Percentiles rank a stretch among this genome's conserved stretches.
Evolutionary conservation across 2,888 invertebrate genomes (phyloP).

Genomic region (Strigamia crassipes): DNA sequence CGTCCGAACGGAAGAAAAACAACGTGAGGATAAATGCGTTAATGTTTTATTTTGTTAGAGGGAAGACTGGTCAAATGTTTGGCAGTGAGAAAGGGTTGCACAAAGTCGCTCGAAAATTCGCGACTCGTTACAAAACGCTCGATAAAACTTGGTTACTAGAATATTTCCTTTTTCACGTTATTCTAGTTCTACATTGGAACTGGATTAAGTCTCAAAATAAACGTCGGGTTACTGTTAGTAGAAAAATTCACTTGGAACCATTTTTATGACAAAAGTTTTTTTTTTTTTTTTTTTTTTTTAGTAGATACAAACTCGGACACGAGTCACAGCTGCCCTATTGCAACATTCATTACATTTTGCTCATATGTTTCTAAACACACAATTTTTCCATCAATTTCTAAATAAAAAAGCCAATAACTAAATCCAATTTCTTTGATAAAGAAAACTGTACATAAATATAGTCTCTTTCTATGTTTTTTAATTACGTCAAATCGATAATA

Average conservation of each 20-base stretch:
- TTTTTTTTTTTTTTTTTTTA: no score
- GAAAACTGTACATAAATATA: slow-evolving; percentile 37
- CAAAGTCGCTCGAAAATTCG: background rate
- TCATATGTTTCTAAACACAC: background rate
- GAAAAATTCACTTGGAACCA: background rate
- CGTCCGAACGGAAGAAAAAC: background rate
- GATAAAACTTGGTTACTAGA: slow-evolving; percentile 7
- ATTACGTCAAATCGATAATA: slow-evolving; percentile 33
- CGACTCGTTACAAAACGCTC: background rate
- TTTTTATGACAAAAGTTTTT: background rate
- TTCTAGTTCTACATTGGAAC: background rate
- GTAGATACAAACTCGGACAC: no score
- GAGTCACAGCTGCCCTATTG: slow-evolving; percentile 25
- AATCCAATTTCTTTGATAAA: background rate
- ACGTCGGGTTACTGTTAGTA: background rate
- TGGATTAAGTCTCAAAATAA: slow-evolving; percentile 18
- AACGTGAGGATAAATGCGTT: background rate
- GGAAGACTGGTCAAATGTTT: slow-evolving; percentile 2
- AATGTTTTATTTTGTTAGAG: slow-evolving; percentile 14
- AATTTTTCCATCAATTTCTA: background rate
- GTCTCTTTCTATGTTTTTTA: slow-evolving; percentile 13
- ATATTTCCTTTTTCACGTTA: background rate
- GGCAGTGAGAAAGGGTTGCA: slow-evolving; percentile 32
- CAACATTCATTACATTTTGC: background rate
- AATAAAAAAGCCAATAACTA: background rate